Evolutionary conservation across 2,888 invertebrate genomes (phyloP).

Genomic region (Saturnia japonica): DNA sequence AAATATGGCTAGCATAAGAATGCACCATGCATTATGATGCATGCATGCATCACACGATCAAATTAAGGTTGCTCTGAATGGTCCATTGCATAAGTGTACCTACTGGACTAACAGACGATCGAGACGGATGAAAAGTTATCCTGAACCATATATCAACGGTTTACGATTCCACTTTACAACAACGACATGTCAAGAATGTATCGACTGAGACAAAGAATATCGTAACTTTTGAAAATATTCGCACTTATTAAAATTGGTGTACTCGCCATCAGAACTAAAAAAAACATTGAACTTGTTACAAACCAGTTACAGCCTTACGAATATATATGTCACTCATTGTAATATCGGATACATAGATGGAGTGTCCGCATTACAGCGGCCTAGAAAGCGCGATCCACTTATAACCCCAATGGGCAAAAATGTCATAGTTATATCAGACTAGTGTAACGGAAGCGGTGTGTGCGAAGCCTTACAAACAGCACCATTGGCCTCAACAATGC

Average conservation of each 20-base stretch:
- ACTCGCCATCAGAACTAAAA: neutral
- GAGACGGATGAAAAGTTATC: too few relatives aligned
- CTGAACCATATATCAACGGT: too few relatives aligned
- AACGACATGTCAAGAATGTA: too few relatives aligned
- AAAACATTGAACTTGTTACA: neutral
- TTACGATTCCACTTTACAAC: too few relatives aligned
- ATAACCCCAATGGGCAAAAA: conserved; percentile 72
- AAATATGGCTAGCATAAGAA: too few relatives aligned
- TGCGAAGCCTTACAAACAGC: conserved; percentile 55
- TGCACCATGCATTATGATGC: too few relatives aligned
- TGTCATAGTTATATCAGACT: conserved; percentile 76
- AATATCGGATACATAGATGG: conserved; percentile 43
- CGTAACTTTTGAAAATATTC: too few relatives aligned
- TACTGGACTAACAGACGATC: too few relatives aligned
- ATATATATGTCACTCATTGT: conserved; percentile 41
- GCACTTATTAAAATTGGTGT: conserved; percentile 18
- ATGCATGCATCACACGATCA: too few relatives aligned
- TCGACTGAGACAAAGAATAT: too few relatives aligned
- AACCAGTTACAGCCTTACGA: conserved; percentile 4
- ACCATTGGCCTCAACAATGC: conserved; percentile 37
- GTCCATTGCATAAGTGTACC: too few relatives aligned
- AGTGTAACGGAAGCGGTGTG: conserved; percentile 75
- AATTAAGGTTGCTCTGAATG: too few relatives aligned
- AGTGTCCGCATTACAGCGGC: conserved; percentile 45
- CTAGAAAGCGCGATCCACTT: conserved; percentile 52